A percentile compares a stretch with the other conserved stretches of the same genome.
Evolutionary conservation across 2,113 vertebrate genomes (phyloP).

Genomic region (Eolophus roseicapilla): DNA sequence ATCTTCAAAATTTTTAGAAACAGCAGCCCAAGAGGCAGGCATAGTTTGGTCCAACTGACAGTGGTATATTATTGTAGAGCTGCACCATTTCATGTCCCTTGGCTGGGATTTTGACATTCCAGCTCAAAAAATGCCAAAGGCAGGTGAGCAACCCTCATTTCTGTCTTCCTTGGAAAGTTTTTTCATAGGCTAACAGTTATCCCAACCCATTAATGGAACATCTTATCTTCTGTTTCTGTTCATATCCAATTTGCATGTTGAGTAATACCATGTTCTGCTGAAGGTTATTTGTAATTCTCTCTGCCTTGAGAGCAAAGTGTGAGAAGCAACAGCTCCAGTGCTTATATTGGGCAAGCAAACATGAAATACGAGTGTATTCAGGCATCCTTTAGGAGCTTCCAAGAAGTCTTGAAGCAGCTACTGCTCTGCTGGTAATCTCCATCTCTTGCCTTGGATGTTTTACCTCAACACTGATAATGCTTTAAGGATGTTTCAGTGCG

Average conservation of each 20-base stretch:
- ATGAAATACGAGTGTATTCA: neutral
- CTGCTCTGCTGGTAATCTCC: neutral
- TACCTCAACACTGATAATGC: neutral
- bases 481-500: neutral
- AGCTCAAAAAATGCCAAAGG: neutral
- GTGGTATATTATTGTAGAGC: neutral
- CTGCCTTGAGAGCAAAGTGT: neutral
- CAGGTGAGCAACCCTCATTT: neutral
- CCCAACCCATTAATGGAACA: neutral
- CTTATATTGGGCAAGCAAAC: neutral
- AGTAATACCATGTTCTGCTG: neutral
- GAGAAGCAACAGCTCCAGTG: neutral
- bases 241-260: neutral
- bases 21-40: neutral
- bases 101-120: neutral
- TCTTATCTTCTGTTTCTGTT: neutral
- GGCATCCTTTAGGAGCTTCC: neutral
- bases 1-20: neutral
- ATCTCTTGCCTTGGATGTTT: neutral
- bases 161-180: neutral
- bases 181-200: neutral
- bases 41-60: neutral
- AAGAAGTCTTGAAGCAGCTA: neutral
- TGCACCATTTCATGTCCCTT: neutral
- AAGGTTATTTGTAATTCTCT: neutral